Evolutionary conservation across 2,888 invertebrate genomes (phyloP).

Genomic region (Oconnorella tubifera): DNA sequence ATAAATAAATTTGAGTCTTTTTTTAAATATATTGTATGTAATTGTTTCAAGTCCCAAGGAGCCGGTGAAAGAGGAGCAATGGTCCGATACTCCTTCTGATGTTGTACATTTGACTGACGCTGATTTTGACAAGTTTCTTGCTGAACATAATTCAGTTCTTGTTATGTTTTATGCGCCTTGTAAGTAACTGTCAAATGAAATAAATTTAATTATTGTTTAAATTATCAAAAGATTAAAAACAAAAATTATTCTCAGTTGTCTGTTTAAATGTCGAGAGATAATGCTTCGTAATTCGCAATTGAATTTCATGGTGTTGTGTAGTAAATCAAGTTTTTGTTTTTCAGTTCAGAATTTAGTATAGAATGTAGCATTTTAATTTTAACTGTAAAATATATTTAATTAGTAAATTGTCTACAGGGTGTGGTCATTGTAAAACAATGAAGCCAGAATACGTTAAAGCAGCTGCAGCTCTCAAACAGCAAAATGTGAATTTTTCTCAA

Average conservation of each 20-base stretch:
- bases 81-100: constrained; percentile 73
- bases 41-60: too few relatives aligned
- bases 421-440: constrained; percentile 77
- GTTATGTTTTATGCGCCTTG: constrained; percentile 91
- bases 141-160: constrained; percentile 70
- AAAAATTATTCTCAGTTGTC: too few relatives aligned
- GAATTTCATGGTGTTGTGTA: too few relatives aligned
- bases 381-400: background rate
- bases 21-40: too few relatives aligned
- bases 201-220: too few relatives aligned
- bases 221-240: too few relatives aligned
- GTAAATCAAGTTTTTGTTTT: background rate
- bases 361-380: too few relatives aligned
- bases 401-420: constrained; percentile 60
- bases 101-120: constrained; percentile 73
- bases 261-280: too few relatives aligned
- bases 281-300: too few relatives aligned
- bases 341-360: background rate
- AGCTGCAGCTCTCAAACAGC: constrained; percentile 68
- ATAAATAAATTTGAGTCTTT: too few relatives aligned
- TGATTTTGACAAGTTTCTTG: constrained; percentile 56
- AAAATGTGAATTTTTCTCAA: constrained; percentile 60
- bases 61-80: constrained; percentile 68
- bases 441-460: constrained; percentile 84
- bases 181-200: too few relatives aligned